Percentiles rank a stretch among this genome's conserved stretches.
These are phyloP conservation scores for Cydia fagiglandana DNA, from an alignment of 1,140 invertebrate genomes.

Conservation along the genomic window DNA sequence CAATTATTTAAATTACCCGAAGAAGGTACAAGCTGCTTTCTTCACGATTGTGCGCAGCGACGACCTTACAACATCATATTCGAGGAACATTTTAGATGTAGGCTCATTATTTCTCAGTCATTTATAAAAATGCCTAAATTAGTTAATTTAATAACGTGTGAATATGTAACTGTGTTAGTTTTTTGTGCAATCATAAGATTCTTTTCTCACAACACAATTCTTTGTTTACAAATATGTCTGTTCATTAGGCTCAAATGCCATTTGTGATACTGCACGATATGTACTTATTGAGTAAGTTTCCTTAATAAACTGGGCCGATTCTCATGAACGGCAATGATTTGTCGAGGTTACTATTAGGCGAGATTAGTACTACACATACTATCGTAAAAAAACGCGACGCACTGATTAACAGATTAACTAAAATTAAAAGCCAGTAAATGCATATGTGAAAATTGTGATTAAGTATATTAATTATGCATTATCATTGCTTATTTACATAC, in stretches of 20 bases:
- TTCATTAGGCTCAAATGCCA: slow-evolving; percentile 6
- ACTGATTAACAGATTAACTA: background rate
- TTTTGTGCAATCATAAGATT: slow-evolving; percentile 12
- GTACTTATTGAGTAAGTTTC: slow-evolving; percentile 9
- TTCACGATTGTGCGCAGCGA: background rate
- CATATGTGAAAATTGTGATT: background rate
- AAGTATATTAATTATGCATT: background rate
- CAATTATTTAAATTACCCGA: slow-evolving; percentile 13
- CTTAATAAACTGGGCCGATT: background rate
- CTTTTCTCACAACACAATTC: slow-evolving; percentile 16
- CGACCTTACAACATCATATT: background rate
- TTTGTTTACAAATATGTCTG: slow-evolving; percentile 7
- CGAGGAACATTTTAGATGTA: background rate
- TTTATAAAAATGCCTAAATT: slow-evolving; percentile 9
- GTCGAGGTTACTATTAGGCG: no score
- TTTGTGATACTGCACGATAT: slow-evolving; percentile 9
- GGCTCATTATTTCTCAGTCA: slow-evolving; percentile 9
- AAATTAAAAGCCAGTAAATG: background rate
- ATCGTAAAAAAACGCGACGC: background rate
- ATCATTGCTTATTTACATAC: background rate
- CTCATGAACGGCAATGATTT: background rate
- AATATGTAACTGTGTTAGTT: background rate
- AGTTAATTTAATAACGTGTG: slow-evolving; percentile 30
- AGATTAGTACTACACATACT: no score
- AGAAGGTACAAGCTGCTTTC: background rate